Evolutionary conservation across 2,888 invertebrate genomes (phyloP), one percentile per base, ranked within the genome.

Genomic region (Sisyra terminalis): DNA sequence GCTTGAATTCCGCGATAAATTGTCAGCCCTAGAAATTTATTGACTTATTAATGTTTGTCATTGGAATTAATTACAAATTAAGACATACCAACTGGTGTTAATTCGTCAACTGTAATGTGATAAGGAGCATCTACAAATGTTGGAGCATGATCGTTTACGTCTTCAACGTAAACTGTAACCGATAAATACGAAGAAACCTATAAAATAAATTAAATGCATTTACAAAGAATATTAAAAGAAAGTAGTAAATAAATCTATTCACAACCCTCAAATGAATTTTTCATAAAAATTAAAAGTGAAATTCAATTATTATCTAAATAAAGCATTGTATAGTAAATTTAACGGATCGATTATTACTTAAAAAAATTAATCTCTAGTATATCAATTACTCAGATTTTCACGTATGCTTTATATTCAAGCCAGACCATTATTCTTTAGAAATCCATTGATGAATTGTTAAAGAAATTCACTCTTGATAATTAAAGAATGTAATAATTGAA

Each of bases 131-230:
- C 79, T 38, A 78, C 59, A 59, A 88, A 88, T 54, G 72, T 66
- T 0, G 87, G 87, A 1, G 76, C 70, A 59, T 88, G 84, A 62
- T 88, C 87, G 55, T 89, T 89, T 34, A 88, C 71, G 56, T 89
- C 88, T 60, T 88, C 87, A 5, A 89, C 82, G 59, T 88, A 88
- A 4, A 88, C 85, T 3, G 87, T 88, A 48, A 87, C 79, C 2
- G 85, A 83, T 15, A 88, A 66, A 51, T 80, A 87, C 40, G 82
- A 80, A 43, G 85, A 82, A 54, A 83, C 80, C 86, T 87, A 65
- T 24, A 61, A 58, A 52, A 46, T 35, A 35, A 24, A 30, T 8
- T 13, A 13, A 14, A 15, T 15, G 10, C 35, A 35, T 15, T 35
- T 13, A 15, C 13, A 31, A 11, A 6, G n/a, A 31, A 6, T 11